Percentiles rank a stretch among this genome's conserved stretches.
These are phyloP conservation scores for Ochlodes sylvanus DNA, from an alignment of 2,888 invertebrate species.

Conservation along the genomic window DNA sequence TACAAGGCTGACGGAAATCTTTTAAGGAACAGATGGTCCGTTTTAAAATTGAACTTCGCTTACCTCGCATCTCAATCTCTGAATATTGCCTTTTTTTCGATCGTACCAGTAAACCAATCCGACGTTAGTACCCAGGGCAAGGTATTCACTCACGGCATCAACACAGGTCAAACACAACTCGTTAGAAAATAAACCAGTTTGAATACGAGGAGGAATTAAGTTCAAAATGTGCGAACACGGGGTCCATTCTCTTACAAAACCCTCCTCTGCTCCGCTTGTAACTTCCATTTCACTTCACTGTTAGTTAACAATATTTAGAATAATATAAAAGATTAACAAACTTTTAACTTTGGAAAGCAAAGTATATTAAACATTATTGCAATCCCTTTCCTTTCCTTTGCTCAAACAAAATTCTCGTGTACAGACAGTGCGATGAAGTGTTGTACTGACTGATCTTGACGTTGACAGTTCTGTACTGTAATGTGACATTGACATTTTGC, in stretches of 20 bases:
- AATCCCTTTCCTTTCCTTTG: neutral
- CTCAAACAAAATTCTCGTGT: no score
- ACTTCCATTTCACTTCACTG: constrained; percentile 66
- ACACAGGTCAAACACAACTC: constrained; percentile 92
- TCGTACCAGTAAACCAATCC: constrained; percentile 96
- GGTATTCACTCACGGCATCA: constrained; percentile 92
- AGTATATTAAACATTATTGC: neutral
- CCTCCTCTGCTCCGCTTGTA: constrained; percentile 74
- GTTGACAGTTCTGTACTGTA: no score
- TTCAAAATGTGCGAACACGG: constrained; percentile 90
- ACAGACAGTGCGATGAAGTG: no score
- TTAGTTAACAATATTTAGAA: constrained; percentile 3
- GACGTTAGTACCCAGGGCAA: constrained; percentile 93
- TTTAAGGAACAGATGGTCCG: constrained; percentile 41
- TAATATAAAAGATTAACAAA: neutral
- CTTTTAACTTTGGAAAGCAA: neutral
- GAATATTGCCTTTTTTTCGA: constrained; percentile 90
- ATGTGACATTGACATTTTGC: no score
- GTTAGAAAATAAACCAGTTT: constrained; percentile 90
- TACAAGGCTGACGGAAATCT: constrained; percentile 57
- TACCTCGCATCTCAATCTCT: constrained; percentile 93
- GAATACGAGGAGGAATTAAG: constrained; percentile 90
- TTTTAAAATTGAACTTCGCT: constrained; percentile 44
- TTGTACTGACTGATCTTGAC: no score
- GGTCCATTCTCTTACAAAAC: constrained; percentile 91